A percentile compares a stretch with the other conserved stretches of the same genome.
Conservation (phyloP, 2,888 invertebrate genomes). For the Anoncus sp. region DNA sequence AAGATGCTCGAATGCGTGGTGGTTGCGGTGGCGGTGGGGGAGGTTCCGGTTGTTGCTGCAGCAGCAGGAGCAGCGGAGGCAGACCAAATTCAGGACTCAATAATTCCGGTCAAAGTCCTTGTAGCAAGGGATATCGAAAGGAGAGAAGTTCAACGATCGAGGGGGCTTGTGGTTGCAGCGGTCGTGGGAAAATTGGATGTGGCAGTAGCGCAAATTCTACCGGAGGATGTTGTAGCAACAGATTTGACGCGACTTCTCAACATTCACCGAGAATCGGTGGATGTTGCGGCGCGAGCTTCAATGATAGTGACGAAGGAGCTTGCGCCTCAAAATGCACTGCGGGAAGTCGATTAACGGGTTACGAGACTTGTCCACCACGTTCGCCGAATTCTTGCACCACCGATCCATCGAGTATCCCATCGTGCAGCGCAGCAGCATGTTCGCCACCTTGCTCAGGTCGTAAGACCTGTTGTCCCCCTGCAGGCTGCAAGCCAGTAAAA, state of each 20-base stretch:
- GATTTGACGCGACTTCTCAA: not conserved
- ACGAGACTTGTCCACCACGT: constrained; percentile 60
- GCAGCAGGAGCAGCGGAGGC: constrained; percentile 16
- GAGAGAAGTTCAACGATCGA: constrained; percentile 43
- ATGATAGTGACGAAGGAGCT: constrained; percentile 22
- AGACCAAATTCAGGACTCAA: constrained; percentile 1
- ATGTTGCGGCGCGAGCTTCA: constrained; percentile 8
- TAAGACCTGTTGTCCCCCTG: constrained; percentile 70
- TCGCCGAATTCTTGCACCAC: constrained; percentile 48
- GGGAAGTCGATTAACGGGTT: constrained; percentile 10
- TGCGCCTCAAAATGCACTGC: constrained; percentile 47
- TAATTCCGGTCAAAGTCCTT: constrained; percentile 6
- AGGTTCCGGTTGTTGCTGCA: constrained; percentile 52
- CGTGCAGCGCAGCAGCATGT: constrained; percentile 47
- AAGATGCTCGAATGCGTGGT: constrained; percentile 73
- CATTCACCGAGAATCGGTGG: constrained; percentile 28
- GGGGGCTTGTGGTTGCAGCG: constrained; percentile 47
- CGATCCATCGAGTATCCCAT: constrained; percentile 19
- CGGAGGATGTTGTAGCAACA: constrained; percentile 21
- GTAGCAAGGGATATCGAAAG: constrained; percentile 13
- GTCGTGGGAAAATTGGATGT: constrained; percentile 22
- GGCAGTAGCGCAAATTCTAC: not conserved
- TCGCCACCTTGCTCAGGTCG: constrained; percentile 68
- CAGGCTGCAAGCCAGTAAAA: constrained; percentile 63
- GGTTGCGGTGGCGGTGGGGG: constrained; percentile 70